Evolutionary conservation across 2,113 vertebrate genomes (phyloP), one percentile per base, ranked within the genome.

Genomic region (Coturnix japonica): DNA sequence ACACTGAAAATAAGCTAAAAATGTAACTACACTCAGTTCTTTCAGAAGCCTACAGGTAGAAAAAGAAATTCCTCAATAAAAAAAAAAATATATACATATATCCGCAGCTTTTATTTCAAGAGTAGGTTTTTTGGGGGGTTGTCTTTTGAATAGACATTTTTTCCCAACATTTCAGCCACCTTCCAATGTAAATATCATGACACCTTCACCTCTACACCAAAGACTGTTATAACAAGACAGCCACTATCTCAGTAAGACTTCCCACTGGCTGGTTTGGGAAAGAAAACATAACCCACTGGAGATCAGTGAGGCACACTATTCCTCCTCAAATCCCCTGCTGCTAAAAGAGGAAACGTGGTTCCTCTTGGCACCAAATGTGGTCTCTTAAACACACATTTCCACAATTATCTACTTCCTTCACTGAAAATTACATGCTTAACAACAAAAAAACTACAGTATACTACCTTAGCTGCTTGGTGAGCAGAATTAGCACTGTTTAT

Each of bases 251-350:
- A 69, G 31, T 17, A n/a, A 63, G n/a, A 21, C n/a, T 74, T 86
- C 51, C 13, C 31, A 23, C 3, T 19, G 9, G 66, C 16, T 12
- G 1, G 5, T 23, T 16, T 57, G 39, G 21, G 39, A 90, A 56
- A 31, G 15, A n/a, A n/a, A 64, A 65, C 0, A 0, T 8, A 22
- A 47, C 11, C 33, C 4, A 3, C 22, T 6, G 2, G 28, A 47
- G 56, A 63, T 23, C 0, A 0, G 37, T 1, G 1, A 85, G 25
- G 78, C 19, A 25, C 16, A 13, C 47, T 49, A 76, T 16, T 84
- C 31, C 54, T 49, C 25, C 66, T 72, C 12, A 63, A 79, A 76
- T 3, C 13, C 53, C 39, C 21, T 54, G 13, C 33, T 49, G 43
- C 37, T 13, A 2, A 56, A 72, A 92, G 14, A 37, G 23, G 78